Conservation (phyloP, 2,888 invertebrate genomes). For the Sesia bembeciformis region DNA sequence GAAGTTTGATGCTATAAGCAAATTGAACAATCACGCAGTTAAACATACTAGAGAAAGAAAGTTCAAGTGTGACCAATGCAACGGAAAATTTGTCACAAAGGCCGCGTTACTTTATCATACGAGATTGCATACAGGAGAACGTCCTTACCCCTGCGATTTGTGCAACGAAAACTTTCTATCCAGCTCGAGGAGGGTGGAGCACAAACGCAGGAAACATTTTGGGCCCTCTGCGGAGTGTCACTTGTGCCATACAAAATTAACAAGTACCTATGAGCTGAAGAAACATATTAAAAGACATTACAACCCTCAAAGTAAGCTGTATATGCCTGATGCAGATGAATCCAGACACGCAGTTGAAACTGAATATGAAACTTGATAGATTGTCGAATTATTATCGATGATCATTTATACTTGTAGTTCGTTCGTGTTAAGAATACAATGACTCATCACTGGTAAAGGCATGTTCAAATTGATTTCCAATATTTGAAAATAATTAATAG, state of each 20-base stretch:
- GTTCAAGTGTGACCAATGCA: constrained; percentile 47
- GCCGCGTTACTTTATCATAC: constrained; percentile 49
- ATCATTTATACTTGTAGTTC: no score
- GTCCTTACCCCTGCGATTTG: constrained; percentile 48
- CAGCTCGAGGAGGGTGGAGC: constrained; percentile 8
- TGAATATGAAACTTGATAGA: no score
- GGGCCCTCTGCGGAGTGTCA: constrained; percentile 29
- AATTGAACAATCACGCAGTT: constrained; percentile 44
- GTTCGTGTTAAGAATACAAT: no score
- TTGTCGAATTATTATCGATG: no score
- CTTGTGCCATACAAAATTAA: constrained; percentile 43
- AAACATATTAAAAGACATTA: constrained; percentile 46
- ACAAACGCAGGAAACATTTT: constrained; percentile 13
- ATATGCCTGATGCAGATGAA: constrained; percentile 12
- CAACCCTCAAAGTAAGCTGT: constrained; percentile 53
- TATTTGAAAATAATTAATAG: no score
- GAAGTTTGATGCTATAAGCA: constrained; percentile 48
- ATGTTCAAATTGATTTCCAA: no score
- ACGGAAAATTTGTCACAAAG: constrained; percentile 46
- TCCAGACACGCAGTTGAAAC: no score
- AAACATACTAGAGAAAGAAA: constrained; percentile 55
- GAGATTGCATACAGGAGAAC: constrained; percentile 55
- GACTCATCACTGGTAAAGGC: no score
- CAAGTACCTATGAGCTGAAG: constrained; percentile 29
- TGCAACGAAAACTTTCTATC: constrained; percentile 47